These are phyloP conservation scores for Brachionus angularis DNA, from an alignment of 1,140 invertebrate genomes.

Conservation along the genomic window DNA sequence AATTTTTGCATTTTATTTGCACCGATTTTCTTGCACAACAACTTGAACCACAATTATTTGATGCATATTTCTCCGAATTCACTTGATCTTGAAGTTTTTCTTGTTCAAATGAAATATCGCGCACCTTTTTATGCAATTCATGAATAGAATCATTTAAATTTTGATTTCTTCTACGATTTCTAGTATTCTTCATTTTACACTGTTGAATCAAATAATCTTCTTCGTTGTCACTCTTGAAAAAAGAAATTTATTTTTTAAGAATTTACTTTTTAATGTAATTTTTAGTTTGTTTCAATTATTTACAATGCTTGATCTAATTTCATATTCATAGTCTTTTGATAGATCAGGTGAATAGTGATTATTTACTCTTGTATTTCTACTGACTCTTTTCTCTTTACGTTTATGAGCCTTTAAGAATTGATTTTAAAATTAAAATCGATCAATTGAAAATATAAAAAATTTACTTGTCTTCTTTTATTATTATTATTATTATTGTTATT, in stretches of 20 bases:
- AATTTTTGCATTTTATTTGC: background rate
- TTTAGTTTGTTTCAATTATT: background rate
- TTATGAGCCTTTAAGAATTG: too few relatives aligned
- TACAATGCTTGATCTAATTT: background rate
- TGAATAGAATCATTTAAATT: background rate
- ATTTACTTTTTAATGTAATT: background rate
- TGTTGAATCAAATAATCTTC: background rate
- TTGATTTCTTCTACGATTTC: background rate
- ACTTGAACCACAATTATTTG: background rate
- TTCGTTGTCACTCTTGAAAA: slow-evolving; percentile 13
- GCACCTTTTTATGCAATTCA: slow-evolving; percentile 13
- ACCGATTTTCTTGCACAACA: background rate
- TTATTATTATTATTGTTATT: too few relatives aligned
- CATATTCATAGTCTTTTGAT: slow-evolving; percentile 8
- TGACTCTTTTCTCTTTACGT: too few relatives aligned
- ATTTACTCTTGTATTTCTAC: too few relatives aligned
- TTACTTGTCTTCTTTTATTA: too few relatives aligned
- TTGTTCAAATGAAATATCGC: slow-evolving; percentile 28
- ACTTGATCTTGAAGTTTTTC: slow-evolving; percentile 8
- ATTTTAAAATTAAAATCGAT: too few relatives aligned
- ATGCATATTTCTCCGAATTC: background rate
- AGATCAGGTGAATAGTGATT: too few relatives aligned
- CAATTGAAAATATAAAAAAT: too few relatives aligned
- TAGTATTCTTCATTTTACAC: background rate
- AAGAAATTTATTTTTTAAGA: background rate